These are phyloP conservation scores for Megastigmus dorsalis DNA, from an alignment of 2,888 invertebrate genomes.

Conservation along the genomic window DNA sequence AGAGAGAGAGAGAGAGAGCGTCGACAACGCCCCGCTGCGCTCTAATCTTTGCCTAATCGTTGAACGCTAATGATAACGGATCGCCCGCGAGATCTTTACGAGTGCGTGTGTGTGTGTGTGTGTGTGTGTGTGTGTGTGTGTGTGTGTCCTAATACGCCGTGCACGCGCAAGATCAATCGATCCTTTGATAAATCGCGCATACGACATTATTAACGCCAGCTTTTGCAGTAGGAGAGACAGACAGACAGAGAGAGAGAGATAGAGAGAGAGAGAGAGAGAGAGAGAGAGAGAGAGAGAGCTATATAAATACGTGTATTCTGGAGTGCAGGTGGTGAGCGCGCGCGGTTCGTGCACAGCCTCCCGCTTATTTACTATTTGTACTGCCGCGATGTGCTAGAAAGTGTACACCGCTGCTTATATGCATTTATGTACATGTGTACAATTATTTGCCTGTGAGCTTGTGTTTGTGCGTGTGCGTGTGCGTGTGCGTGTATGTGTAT, in stretches of 20 bases:
- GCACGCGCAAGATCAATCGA: constrained; percentile 31
- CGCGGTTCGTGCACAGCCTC: no score
- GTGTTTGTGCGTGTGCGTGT: no score
- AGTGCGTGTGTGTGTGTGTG: background rate
- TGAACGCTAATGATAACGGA: constrained; percentile 65
- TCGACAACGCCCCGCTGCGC: background rate
- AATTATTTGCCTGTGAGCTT: no score
- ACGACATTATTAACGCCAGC: constrained; percentile 15
- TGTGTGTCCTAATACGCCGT: background rate
- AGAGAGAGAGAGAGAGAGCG: background rate
- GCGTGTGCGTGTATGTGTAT: no score
- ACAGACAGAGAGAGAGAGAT: no score
- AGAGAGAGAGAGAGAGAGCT: background rate
- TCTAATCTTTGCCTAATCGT: constrained; percentile 64
- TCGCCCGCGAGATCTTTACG: constrained; percentile 55
- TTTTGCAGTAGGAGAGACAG: background rate
- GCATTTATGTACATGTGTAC: no score
- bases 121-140: no score
- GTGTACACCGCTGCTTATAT: no score
- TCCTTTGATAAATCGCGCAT: constrained; percentile 22
- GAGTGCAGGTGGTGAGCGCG: no score
- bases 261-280: background rate
- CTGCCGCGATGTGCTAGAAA: background rate
- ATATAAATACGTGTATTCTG: no score
- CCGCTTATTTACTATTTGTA: no score